Evolutionary conservation across 2,113 vertebrate species (phyloP).

Genomic region (Acrocephalus arundinaceus): DNA sequence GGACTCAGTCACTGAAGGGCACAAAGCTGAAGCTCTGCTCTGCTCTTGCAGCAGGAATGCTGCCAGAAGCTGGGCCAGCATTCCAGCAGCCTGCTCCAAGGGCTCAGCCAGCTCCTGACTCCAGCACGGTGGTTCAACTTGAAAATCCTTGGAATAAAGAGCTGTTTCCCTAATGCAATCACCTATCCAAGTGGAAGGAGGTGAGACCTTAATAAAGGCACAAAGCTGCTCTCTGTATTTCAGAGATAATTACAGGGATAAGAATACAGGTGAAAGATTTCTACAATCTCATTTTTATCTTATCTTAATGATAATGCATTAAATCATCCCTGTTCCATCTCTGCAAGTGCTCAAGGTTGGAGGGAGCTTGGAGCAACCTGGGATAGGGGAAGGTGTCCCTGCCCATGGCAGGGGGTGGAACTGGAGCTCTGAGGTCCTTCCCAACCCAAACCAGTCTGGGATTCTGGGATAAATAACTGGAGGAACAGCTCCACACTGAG

Average conservation of each 20-base stretch:
- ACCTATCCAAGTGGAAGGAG: not conserved
- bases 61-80: not conserved
- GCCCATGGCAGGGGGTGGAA: not conserved
- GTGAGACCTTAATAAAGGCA: not conserved
- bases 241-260: not conserved
- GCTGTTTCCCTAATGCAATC: not conserved
- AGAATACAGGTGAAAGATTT: not conserved
- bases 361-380: rapidly evolving
- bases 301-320: not conserved
- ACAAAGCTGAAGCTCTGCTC: not conserved
- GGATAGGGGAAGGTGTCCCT: not conserved
- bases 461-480: not conserved
- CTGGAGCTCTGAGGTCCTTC: not conserved
- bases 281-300: not conserved
- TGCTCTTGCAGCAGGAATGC: not conserved
- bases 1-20: not conserved
- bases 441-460: not conserved
- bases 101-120: not conserved
- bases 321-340: not conserved
- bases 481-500: not conserved
- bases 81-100: not conserved
- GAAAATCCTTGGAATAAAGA: not conserved
- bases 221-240: not conserved
- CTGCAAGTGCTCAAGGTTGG: not conserved
- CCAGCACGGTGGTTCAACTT: not conserved